Percentiles rank a stretch among this genome's conserved stretches.
Conservation (phyloP, 2,888 invertebrate genomes). For the Quadroppia sp. region DNA sequence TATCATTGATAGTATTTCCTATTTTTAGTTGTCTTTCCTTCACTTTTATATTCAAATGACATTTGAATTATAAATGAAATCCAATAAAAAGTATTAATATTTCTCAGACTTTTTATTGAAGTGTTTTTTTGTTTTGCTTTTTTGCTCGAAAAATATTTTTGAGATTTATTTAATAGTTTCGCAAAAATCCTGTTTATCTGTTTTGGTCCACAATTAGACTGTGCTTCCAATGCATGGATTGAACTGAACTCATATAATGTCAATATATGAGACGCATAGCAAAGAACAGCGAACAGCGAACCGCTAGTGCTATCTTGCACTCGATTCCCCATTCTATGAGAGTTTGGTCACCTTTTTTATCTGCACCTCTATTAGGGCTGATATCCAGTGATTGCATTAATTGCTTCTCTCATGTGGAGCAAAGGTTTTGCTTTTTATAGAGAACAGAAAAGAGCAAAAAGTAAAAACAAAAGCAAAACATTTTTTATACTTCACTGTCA, state of each 20-base stretch:
- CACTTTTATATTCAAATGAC: not conserved
- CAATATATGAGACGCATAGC: not conserved
- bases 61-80: not conserved
- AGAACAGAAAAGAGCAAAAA: too few species aligned
- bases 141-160: not conserved
- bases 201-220: not conserved
- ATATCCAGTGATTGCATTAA: conserved; percentile 33
- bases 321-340: not conserved
- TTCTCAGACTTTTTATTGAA: not conserved
- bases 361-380: not conserved
- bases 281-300: not conserved
- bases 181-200: conserved; percentile 24
- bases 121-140: not conserved
- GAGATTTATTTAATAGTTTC: conserved; percentile 13
- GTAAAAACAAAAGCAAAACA: not conserved
- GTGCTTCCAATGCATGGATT: not conserved
- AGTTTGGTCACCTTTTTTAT: conserved; percentile 34
- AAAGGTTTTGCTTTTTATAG: not conserved
- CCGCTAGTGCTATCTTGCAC: not conserved
- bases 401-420: conserved; percentile 30
- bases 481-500: conserved; percentile 19
- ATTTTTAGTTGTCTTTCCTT: not conserved
- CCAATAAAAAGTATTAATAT: conserved; percentile 25
- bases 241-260: conserved; percentile 14
- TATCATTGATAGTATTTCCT: not conserved